phyloP scores from a whole-genome alignment of 2,888 invertebrate genomes.

The Drosophila emarginata region DNA sequence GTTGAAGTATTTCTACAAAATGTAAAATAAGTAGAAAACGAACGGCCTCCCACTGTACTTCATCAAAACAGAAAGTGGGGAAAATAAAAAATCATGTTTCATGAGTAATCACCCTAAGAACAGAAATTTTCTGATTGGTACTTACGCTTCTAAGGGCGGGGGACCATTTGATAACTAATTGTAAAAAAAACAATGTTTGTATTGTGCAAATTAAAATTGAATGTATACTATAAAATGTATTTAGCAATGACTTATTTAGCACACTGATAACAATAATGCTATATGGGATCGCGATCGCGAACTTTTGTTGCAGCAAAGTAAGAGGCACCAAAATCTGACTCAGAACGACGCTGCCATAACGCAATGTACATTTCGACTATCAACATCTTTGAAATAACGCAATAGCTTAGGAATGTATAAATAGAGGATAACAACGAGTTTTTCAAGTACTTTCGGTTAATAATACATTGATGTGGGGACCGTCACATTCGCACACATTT shows the following conservation, averaged over 20 bases:
- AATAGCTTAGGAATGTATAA: neutral
- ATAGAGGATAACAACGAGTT: neutral
- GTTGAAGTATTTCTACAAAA: too few species aligned
- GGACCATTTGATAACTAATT: too few species aligned
- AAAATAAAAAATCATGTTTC: too few species aligned
- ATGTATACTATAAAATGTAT: slow-evolving; percentile 32
- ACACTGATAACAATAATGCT: slow-evolving; percentile 50
- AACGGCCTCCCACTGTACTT: too few species aligned
- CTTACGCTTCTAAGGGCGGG: too few species aligned
- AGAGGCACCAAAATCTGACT: slow-evolving; percentile 13
- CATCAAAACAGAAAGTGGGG: too few species aligned
- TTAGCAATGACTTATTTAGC: slow-evolving; percentile 53
- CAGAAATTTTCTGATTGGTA: too few species aligned
- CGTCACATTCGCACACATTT: too few species aligned
- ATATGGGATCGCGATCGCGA: slow-evolving; percentile 34
- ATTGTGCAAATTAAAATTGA: slow-evolving; percentile 17
- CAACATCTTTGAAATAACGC: neutral
- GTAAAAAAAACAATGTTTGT: neutral
- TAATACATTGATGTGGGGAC: too few species aligned
- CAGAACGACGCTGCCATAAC: neutral
- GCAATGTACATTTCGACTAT: neutral
- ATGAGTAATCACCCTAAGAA: too few species aligned
- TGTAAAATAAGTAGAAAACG: too few species aligned
- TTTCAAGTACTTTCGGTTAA: too few species aligned
- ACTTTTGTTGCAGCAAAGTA: neutral